These are phyloP conservation scores for Megaleporinus macrocephalus DNA, from an alignment of 2,113 vertebrate species.

Conservation along the genomic window DNA sequence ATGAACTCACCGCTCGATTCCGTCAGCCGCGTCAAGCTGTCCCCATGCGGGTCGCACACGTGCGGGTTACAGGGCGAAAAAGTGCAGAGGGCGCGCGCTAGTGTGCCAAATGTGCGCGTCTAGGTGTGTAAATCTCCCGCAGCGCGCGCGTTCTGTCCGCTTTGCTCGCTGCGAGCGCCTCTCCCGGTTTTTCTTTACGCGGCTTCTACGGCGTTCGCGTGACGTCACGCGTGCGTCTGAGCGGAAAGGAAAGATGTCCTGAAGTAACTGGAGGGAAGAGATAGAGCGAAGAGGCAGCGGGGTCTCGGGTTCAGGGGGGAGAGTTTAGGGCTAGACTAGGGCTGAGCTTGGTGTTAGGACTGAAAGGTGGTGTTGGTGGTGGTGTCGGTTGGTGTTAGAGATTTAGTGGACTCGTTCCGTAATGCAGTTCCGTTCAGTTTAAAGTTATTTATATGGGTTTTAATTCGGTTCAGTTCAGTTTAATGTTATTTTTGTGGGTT, in stretches of 20 bases:
- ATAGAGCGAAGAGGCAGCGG: background rate
- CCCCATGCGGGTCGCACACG: background rate
- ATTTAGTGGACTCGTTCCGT: too few species aligned
- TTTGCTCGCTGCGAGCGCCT: background rate
- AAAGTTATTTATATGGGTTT: too few species aligned
- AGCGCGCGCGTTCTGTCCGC: conserved; percentile 5
- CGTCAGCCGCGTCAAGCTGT: background rate
- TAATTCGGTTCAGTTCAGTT: too few species aligned
- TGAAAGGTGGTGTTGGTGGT: background rate
- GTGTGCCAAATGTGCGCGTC: background rate
- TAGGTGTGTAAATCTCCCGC: background rate
- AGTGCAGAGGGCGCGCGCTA: background rate
- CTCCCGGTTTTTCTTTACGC: conserved; percentile 72
- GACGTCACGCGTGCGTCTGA: conserved; percentile 76
- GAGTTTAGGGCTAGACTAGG: background rate
- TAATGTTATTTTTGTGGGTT: too few species aligned
- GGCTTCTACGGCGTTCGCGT: conserved; percentile 69
- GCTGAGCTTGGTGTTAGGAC: background rate
- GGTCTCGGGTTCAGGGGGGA: too few species aligned
- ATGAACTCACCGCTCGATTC: background rate
- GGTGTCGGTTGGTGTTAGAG: too few species aligned
- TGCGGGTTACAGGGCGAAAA: background rate
- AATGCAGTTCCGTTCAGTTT: too few species aligned
- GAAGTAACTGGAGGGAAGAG: background rate
- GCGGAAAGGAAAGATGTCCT: background rate